phyloP scores from a whole-genome alignment of 2,797 vertebrate species.

The Hephaestus fuliginosus region DNA sequence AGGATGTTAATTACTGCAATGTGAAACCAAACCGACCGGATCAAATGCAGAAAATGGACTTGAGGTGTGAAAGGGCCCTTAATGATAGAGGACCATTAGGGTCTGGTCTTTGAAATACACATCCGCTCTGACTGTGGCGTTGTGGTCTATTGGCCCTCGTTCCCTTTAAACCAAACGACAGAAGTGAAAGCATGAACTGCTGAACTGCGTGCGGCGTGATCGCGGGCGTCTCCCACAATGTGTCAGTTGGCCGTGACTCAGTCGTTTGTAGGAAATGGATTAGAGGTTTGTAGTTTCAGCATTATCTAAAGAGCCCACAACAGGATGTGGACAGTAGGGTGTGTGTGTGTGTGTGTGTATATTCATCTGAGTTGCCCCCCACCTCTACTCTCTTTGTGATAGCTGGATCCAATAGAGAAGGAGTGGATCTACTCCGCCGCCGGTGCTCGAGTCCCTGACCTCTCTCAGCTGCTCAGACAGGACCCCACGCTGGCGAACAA shows the following conservation, averaged over 20 bases:
- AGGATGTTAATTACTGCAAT: too few relatives aligned
- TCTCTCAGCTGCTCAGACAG: constrained; percentile 85
- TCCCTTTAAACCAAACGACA: constrained; percentile 41
- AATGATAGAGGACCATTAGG: not conserved
- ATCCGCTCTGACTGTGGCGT: not conserved
- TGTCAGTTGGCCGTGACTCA: constrained; percentile 55
- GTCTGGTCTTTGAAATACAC: constrained; percentile 22
- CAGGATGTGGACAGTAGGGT: constrained; percentile 68
- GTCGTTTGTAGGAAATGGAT: constrained; percentile 63
- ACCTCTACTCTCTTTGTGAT: constrained; percentile 9
- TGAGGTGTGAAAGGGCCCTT: too few relatives aligned
- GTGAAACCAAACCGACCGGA: too few relatives aligned
- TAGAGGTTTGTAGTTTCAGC: constrained; percentile 58
- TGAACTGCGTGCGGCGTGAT: constrained; percentile 6
- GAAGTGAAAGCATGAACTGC: constrained; percentile 12
- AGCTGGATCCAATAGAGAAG: constrained; percentile 89
- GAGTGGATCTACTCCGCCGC: constrained; percentile 89
- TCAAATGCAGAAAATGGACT: too few relatives aligned
- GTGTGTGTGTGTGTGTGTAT: constrained; percentile 28
- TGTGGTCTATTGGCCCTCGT: not conserved
- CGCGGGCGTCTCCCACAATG: constrained; percentile 45
- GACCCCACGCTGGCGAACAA: constrained; percentile 86
- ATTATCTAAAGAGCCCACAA: constrained; percentile 57
- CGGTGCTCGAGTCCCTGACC: constrained; percentile 82
- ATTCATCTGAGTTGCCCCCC: not conserved